Conservation (phyloP, 2,888 invertebrate genomes). For the Agrenia bidenticulata region DNA sequence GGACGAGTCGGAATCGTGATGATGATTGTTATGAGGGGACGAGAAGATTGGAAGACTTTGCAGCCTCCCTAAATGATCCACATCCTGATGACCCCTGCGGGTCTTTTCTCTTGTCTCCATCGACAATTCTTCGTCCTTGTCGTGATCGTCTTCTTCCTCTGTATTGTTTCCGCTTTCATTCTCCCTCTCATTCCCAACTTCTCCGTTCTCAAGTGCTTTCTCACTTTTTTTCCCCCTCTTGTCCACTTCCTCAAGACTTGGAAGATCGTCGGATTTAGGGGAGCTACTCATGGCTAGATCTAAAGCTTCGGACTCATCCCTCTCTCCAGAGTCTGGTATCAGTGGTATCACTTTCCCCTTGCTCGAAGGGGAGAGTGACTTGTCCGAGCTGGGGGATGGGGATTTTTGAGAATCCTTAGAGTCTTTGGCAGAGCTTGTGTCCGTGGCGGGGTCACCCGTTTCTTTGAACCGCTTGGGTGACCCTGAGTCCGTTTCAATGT, state of each 20-base stretch:
- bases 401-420: constrained; percentile 8
- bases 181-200: not conserved
- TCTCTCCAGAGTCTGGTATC: too few species aligned
- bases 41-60: constrained; percentile 18
- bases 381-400: too few species aligned
- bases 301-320: not conserved
- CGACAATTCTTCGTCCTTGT: constrained; percentile 38
- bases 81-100: constrained; percentile 24
- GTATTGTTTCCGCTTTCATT: not conserved
- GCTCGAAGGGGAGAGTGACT: too few species aligned
- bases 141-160: constrained; percentile 52
- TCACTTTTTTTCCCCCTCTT: not conserved
- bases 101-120: constrained; percentile 8
- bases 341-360: too few species aligned
- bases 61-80: constrained; percentile 40
- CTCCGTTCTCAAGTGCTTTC: not conserved
- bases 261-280: not conserved
- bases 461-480: constrained; percentile 18
- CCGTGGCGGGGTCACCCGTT: not conserved
- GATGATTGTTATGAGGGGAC: constrained; percentile 16
- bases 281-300: constrained; percentile 6
- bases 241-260: not conserved
- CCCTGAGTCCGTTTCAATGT: not conserved
- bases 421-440: not conserved
- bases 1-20: constrained; percentile 14